Percentiles rank a stretch among this genome's conserved stretches.
Conservation (phyloP, 2,797 vertebrate genomes). For the Rhynchotus rufescens region DNA sequence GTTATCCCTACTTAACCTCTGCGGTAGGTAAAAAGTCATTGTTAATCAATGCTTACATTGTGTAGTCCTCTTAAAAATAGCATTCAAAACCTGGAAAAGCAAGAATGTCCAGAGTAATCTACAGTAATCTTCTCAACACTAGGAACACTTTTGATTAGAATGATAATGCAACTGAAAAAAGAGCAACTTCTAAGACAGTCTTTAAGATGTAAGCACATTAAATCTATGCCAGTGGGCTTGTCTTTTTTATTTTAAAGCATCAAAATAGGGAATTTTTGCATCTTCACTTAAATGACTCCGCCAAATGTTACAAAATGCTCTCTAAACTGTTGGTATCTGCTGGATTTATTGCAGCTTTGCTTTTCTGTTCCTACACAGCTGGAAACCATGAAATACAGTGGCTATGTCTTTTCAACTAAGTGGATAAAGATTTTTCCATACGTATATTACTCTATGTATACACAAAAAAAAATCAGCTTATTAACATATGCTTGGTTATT, state of each 20-base stretch:
- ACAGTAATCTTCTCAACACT: conserved; percentile 64
- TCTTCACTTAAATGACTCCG: background rate
- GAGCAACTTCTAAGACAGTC: conserved; percentile 27
- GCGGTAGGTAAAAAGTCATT: conserved; percentile 75
- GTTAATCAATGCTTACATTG: conserved; percentile 74
- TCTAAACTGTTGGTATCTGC: background rate
- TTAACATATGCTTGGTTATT: background rate
- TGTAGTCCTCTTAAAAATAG: conserved; percentile 70
- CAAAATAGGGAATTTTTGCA: background rate
- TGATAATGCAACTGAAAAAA: conserved; percentile 61
- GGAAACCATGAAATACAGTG: background rate
- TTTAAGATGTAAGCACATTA: conserved; percentile 10
- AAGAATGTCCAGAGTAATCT: conserved; percentile 68
- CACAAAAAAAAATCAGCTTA: background rate
- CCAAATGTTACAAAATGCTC: background rate
- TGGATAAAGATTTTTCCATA: background rate
- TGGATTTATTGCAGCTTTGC: background rate
- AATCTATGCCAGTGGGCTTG: background rate
- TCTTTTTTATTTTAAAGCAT: background rate
- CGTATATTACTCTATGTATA: background rate
- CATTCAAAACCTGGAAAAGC: conserved; percentile 69
- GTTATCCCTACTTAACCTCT: conserved; percentile 72
- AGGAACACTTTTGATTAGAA: conserved; percentile 57
- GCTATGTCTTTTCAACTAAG: background rate
- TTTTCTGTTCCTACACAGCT: background rate